Evolutionary conservation across 2,113 vertebrate species (phyloP), one percentile per base, ranked within the genome.

Genomic region (Phalacrocorax carbo): DNA sequence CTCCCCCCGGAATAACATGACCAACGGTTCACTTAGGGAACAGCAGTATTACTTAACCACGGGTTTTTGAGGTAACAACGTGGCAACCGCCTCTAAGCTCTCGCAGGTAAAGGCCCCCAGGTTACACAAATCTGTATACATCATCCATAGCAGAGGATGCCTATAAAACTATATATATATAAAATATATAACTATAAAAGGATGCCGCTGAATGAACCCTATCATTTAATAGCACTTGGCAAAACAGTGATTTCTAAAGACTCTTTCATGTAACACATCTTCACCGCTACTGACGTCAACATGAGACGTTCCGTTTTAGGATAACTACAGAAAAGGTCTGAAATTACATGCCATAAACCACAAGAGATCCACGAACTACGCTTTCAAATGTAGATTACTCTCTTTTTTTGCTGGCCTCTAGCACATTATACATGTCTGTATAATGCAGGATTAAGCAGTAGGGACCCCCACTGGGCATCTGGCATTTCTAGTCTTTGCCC

Each of bases 21-120:
- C 6, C 26, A 5, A 0, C 0, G 2, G 3, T 16, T 75, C 23
- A 10, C 5, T 20, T 16, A 17, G 0, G 0, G 18, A 51, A 9
- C 2, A 7, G 13, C 0, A 8, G 29, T 1, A 6, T 51, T 27
- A 19, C 29, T 34, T 13, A 21, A 10, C 25, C 8, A 17, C 49
- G 34, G 42, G 32, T 26, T 81, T 60, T 34, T 20, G 15, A 12
- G 40, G 27, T 13, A 52, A 32, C 51, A 46, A 19, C 54, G 5
- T 2, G 4, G 68, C 65, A 79, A 17, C 54, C 30, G 7, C 7
- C 14, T 25, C 55, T 6, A 32, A 36, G 46, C 38, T 2, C 0
- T 17, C 8, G 17, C 13, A 44, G 15, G 15, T 32, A 10, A 73
- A 82, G 15, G 9, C 6, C 34, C 48, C 23, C n/a, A 8, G 36